These are phyloP conservation scores for Columbina picui DNA, from an alignment of 2,113 vertebrate genomes.

Conservation along the genomic window DNA sequence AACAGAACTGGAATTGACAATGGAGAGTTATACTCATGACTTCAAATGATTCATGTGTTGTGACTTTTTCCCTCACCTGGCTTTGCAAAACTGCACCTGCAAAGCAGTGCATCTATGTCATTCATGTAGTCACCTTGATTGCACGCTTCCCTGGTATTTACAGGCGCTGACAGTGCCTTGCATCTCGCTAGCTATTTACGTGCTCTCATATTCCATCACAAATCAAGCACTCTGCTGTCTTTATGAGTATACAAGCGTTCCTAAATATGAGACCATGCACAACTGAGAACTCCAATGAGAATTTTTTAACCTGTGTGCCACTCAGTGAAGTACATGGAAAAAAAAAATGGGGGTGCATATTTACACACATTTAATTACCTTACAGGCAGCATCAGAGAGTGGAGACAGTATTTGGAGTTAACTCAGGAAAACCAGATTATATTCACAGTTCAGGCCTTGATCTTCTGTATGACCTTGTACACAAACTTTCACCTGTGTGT, in stretches of 20 bases:
- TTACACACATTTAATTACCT: background rate
- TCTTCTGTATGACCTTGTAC: background rate
- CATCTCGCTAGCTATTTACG: background rate
- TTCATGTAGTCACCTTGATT: background rate
- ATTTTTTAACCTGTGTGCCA: background rate
- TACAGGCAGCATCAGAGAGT: background rate
- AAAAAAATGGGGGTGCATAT: background rate
- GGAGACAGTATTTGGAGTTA: background rate
- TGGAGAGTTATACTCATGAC: conserved; percentile 21
- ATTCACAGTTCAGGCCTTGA: background rate
- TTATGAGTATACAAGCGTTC: background rate
- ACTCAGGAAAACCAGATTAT: background rate
- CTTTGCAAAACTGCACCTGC: conserved; percentile 46
- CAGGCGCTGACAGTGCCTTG: background rate
- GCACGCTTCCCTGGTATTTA: background rate
- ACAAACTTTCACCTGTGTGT: background rate
- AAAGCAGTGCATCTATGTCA: background rate
- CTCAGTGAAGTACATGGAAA: background rate
- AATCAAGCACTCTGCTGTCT: background rate
- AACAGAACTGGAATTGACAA: conserved; percentile 67
- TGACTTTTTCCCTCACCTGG: conserved; percentile 50
- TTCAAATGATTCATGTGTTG: conserved; percentile 53
- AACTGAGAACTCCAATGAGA: background rate
- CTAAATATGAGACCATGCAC: background rate
- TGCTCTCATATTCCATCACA: background rate